Base-by-base conservation (phyloP, 2,113 vertebrate species). In the Brachionichthys hirsutus region DNA sequence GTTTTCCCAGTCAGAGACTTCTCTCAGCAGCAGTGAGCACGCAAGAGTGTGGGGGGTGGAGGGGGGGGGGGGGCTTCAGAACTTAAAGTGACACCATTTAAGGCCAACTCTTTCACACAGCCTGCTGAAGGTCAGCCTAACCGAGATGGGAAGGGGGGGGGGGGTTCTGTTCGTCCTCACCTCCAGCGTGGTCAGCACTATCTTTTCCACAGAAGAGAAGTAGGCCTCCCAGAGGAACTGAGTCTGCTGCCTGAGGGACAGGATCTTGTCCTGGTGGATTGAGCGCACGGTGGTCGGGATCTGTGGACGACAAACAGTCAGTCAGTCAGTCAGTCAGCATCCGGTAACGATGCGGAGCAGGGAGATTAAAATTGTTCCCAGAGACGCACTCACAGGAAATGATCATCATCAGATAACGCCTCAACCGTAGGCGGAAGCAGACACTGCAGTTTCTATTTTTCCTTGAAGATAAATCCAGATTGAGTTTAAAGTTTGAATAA, bases 211-310 rank as follows among this genome's bases (percentile, higher is more conserved):
- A 1, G 87, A 88, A 43, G 87, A 88, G 80, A 90, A 90, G 73
- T 90, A 90, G 17, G 88, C 88, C 78, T 90, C 88, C 88, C 88
- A 90, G 10, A 90, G 88, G 81, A 90, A 85, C 83, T 90, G 88
- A 3, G 88, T 90, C 83, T 90, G 88, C 70, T 88, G 88, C 49
- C 88, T 38, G 70, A 90, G 87, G 52, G 85, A 78, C 70, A 90
- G 81, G 81, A 90, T 90, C 84, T 85, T 84, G 22, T 90, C 88
- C 78, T 87, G 88, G 83, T 90, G 87, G 81, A 90, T 90, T 81
- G 88, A 88, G 62, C 73, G 88, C 38, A 90, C 88, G 1, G 88
- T 90, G 75, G 87, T 88, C 0, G 88, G 88, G 47, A 90, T 89
- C 88, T 90, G 81, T 2, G 34, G 42, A 40, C 3, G 2, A 65